Base-by-base conservation (phyloP, 2,113 vertebrate species). In the Myotis brandtii region DNA sequence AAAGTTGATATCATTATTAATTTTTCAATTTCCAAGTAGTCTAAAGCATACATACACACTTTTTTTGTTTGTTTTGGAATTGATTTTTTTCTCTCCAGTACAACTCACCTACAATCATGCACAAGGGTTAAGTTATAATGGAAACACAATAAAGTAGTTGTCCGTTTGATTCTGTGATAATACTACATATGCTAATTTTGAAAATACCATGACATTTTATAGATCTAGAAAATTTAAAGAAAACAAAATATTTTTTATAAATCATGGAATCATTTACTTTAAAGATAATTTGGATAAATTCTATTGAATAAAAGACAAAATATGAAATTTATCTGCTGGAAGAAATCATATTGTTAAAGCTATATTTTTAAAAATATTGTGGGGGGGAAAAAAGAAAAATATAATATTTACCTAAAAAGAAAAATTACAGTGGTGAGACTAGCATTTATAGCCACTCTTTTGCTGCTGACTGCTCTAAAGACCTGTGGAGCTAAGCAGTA, bases 321-420 rank as follows among this genome's bases (percentile, higher is more conserved):
- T 70, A 12, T 62, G 12, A 80, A 80, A 56, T 75, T 64, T 6
- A 21, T 52, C 11, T 56, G 1, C 16, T 75, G 12, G 7, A 21
- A 64, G 17, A 46, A 64, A 40, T 18, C 20, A 9, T 5, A 32
- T n/a, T 46, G 1, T 4, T 43, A 82, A 40, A 14, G 62, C 13
- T 30, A 62, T 54, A 62, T 12, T 21, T 52, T 37, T 27, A n/a
- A 50, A 25, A 80, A 62, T 64, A 4, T 12, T 18, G 9, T 50
- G 1, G 1, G 0, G 0, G 2, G 27, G 27, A 5, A 9, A 9
- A 23, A 23, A 7, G 27, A 59, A 40, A 67, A 27, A 30, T 56
- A 9, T 10, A 62, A 62, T 30, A 62, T 62, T 56, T 56, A 56
- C 54, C 25, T 62, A 20, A 27, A 37, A 79, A 59, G 46, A 46